These are phyloP conservation scores for Chaetops frenatus DNA, from an alignment of 2,113 vertebrate genomes.

Conservation along the genomic window DNA sequence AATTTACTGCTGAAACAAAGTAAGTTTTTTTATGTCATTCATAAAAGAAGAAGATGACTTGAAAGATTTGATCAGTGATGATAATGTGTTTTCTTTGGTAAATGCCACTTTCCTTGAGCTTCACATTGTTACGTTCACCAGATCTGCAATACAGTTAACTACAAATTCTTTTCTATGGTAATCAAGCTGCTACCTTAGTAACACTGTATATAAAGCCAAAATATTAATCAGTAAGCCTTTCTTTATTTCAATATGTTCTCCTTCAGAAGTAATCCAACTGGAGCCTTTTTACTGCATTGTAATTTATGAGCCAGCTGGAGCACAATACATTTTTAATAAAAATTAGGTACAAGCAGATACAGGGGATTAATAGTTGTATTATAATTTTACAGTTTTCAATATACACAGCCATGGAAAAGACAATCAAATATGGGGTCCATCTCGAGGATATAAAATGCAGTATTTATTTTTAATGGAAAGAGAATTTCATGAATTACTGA, in stretches of 20 bases:
- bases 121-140: not conserved
- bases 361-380: constrained; percentile 75
- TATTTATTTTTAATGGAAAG: constrained; percentile 81
- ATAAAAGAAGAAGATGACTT: constrained; percentile 15
- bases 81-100: not conserved
- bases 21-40: not conserved
- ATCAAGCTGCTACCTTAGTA: not conserved
- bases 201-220: constrained; percentile 6
- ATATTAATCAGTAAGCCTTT: constrained; percentile 27
- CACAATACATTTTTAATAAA: constrained; percentile 73
- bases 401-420: constrained; percentile 42
- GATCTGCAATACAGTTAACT: not conserved
- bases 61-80: not conserved
- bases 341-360: constrained; percentile 76
- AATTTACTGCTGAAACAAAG: constrained; percentile 37
- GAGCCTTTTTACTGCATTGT: not conserved
- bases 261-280: constrained; percentile 28
- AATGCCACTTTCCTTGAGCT: not conserved
- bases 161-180: not conserved
- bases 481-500: constrained; percentile 70
- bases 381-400: constrained; percentile 76
- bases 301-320: constrained; percentile 66
- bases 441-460: constrained; percentile 68
- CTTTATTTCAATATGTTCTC: constrained; percentile 20
- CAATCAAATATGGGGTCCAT: constrained; percentile 65